Conservation (phyloP, 2,888 invertebrate genomes). For the Bellardia pandia region DNA sequence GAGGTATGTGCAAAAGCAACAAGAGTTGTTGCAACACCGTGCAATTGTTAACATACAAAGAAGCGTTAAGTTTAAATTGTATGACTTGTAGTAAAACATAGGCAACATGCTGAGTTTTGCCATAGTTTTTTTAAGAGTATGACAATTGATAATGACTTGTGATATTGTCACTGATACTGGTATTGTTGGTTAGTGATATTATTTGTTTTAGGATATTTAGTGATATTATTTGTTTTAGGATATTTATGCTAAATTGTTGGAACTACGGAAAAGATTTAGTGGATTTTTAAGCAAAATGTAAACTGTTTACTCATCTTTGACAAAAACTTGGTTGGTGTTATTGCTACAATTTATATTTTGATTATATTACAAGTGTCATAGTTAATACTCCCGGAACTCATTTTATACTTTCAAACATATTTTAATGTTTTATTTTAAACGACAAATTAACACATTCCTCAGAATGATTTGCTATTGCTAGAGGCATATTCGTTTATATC, state of each 20-base stretch:
- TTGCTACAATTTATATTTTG: too few relatives aligned
- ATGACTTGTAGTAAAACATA: constrained; percentile 42
- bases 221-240: too few relatives aligned
- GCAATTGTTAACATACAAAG: constrained; percentile 30
- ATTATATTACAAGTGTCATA: too few relatives aligned
- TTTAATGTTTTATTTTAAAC: too few relatives aligned
- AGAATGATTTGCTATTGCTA: too few relatives aligned
- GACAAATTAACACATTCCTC: too few relatives aligned
- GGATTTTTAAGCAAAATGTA: too few relatives aligned
- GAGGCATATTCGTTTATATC: too few relatives aligned
- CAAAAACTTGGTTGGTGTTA: too few relatives aligned
- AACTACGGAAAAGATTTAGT: neutral
- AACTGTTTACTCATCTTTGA: too few relatives aligned
- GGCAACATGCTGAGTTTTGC: constrained; percentile 20
- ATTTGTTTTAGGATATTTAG: neutral
- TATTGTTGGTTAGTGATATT: neutral
- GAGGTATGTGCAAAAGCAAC: neutral
- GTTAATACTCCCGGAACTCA: too few relatives aligned
- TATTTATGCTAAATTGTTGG: neutral
- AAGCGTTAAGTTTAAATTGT: constrained; percentile 64
- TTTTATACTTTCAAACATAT: too few relatives aligned
- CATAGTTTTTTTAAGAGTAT: constrained; percentile 15
- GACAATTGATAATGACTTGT: constrained; percentile 49
- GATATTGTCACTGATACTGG: constrained; percentile 63
- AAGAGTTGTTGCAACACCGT: neutral